These are phyloP conservation scores for Zeuzera pyrina DNA, from an alignment of 2,888 invertebrate species.

Conservation along the genomic window DNA sequence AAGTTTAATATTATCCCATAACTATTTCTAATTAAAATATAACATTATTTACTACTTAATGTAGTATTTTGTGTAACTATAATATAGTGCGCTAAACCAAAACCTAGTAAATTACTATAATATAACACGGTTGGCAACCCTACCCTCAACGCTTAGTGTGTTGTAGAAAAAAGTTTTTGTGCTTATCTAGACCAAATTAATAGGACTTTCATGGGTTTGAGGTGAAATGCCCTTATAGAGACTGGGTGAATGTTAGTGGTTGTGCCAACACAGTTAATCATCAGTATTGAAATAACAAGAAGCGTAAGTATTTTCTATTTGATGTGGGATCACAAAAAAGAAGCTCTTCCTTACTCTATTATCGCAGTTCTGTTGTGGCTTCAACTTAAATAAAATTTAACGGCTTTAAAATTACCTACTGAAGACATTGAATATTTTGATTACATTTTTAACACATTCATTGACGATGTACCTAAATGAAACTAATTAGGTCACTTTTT, in stretches of 20 bases:
- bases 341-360: conserved; percentile 44
- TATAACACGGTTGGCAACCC: conserved; percentile 37
- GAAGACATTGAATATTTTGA: too few species aligned
- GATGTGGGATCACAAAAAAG: conserved; percentile 57
- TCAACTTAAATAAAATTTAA: conserved; percentile 49
- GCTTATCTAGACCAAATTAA: conserved; percentile 34
- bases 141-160: conserved; percentile 57
- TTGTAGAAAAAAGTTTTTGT: conserved; percentile 57
- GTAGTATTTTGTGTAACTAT: too few species aligned
- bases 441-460: too few species aligned
- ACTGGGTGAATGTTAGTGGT: conserved; percentile 40
- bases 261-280: conserved; percentile 28
- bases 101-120: too few species aligned
- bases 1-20: too few species aligned
- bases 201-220: conserved; percentile 40
- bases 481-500: too few species aligned
- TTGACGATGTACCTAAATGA: too few species aligned
- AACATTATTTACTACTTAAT: too few species aligned
- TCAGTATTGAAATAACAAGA: conserved; percentile 37
- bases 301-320: conserved; percentile 59
- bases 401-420: too few species aligned
- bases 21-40: too few species aligned
- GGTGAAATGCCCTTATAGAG: conserved; percentile 33
- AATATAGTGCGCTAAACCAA: too few species aligned
- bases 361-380: conserved; percentile 37